Base-by-base conservation (phyloP, 1,140 invertebrate genomes). In the Batillaria attramentaria region DNA sequence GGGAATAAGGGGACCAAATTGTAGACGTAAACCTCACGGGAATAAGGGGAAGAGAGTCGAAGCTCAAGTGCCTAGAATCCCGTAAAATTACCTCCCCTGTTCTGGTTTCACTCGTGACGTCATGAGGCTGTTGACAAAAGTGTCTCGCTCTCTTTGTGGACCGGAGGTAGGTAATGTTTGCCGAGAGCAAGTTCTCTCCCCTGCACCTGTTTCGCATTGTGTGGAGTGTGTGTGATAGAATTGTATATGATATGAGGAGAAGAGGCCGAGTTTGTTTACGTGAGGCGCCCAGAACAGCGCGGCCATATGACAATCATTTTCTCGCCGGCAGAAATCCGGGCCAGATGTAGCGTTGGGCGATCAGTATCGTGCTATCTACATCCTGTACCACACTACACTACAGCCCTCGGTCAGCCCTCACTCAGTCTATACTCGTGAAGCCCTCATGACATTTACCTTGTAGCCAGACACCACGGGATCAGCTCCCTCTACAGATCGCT, bases 241-340 rank as follows among this genome's bases (percentile, higher is more conserved):
- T 24, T 73, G 72, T 73, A 60, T 57, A 73, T 73, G 72, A 73
- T 57, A 57, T 54, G 28, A 35, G 24, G 33, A 73, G 72, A 73
- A 57, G 72, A 4, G 46, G 33, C 16, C 46, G 31, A 57, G 72
- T 57, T 57, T 73, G 72, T 73, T 73, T 73, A 73, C 50, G 13
- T 28, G 28, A 37, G 8, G 24, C 46, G 46, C 54, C 46, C 35
- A 57, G 46, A 57, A 57, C 54, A 54, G 46, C 46, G 20, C n/a
- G 46, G 35, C 50, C 72, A 73, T 37, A 73, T 73, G 50, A 73
- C 72, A 57, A 54, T 73, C 33, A 60, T 57, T 73, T 73, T 73
- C 72, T 57, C 20, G 28, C 50, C 10, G 72, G 46, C 46, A 20
- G 72, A 39, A 73, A 73, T 60, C 33, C 72, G 35, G 16, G 4